These are phyloP conservation scores for Tympanuchus pallidicinctus DNA, from an alignment of 2,113 vertebrate genomes.

Conservation along the genomic window DNA sequence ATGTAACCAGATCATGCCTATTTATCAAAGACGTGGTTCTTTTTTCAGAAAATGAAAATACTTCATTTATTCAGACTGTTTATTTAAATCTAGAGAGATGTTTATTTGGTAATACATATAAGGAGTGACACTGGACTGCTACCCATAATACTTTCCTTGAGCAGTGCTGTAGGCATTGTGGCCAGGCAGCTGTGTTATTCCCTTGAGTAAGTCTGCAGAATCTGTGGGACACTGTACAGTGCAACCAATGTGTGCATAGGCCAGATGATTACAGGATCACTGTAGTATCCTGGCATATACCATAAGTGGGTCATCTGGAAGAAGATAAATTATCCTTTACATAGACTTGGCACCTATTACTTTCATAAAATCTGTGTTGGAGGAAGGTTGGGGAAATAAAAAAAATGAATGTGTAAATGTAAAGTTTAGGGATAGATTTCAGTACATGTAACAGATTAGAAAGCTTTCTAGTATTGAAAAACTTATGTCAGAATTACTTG, in stretches of 20 bases:
- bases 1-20: conserved; percentile 63
- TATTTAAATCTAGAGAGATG: conserved; percentile 7
- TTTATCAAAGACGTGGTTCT: not conserved
- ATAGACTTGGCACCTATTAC: conserved; percentile 45
- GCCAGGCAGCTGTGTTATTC: not conserved
- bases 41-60: conserved; percentile 4
- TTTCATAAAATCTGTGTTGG: conserved; percentile 18
- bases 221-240: not conserved
- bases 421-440: not conserved
- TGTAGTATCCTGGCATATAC: not conserved
- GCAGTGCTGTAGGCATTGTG: not conserved
- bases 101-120: not conserved
- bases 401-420: not conserved
- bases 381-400: not conserved
- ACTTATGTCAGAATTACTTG: not conserved
- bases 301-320: conserved; percentile 40
- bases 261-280: conserved; percentile 33
- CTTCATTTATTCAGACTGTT: not conserved
- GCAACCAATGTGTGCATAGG: not conserved
- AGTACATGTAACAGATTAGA: not conserved
- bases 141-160: conserved; percentile 20
- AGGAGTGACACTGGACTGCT: conserved; percentile 26
- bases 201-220: conserved; percentile 27
- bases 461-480: conserved; percentile 9
- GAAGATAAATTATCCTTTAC: conserved; percentile 42